Evolutionary conservation across 2,888 invertebrate genomes (phyloP), one percentile per base, ranked within the genome.

Genomic region (Pyralis farinalis): DNA sequence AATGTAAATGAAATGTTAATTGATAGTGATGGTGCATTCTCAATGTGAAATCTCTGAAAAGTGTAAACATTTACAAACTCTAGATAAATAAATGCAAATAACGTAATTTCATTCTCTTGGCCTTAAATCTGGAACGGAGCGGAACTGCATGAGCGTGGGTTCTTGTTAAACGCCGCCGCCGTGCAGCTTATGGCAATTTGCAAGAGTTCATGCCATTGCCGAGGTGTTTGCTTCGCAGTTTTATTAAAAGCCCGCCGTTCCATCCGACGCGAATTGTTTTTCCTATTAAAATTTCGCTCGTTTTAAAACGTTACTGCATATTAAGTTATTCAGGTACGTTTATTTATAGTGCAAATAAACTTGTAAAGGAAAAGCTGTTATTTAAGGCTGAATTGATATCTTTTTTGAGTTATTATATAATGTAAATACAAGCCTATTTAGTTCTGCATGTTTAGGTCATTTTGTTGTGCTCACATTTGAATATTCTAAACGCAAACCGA

Each of bases 171-270:
- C 76, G 76, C 72, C 62, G 71, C 78, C 78, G 71, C 76, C 71
- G 70, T 65, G 73, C 67, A 76, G 84, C 85, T 83, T 82, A 80
- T 69, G 82, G 81, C 79, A 85, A 84, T 85, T 85, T 84, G 85
- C 85, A 79, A 78, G 79, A 83, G 80, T 79, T 82, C 71, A 68
- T 69, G 71, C 69, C 71, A 71, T 64, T 64, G 70, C 60, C 58
- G 67, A 63, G 66, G 66, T 76, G 76, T 80, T 77, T 75, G 72
- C 71, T 71, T 65, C 69, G 63, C 68, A 72, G 71, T 81, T 81
- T 83, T 82, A 81, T 81, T 81, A 80, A 81, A 82, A 71, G 73
- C 74, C 63, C 67, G 53, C 58, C 61, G 64, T 69, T 71, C 63
- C 63, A 61, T 53, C 59, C 53, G 70, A 72, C 74, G 74, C 72